These are phyloP conservation scores for Simalia tracyae DNA, from an alignment of 2,797 vertebrate genomes.

Conservation along the genomic window DNA sequence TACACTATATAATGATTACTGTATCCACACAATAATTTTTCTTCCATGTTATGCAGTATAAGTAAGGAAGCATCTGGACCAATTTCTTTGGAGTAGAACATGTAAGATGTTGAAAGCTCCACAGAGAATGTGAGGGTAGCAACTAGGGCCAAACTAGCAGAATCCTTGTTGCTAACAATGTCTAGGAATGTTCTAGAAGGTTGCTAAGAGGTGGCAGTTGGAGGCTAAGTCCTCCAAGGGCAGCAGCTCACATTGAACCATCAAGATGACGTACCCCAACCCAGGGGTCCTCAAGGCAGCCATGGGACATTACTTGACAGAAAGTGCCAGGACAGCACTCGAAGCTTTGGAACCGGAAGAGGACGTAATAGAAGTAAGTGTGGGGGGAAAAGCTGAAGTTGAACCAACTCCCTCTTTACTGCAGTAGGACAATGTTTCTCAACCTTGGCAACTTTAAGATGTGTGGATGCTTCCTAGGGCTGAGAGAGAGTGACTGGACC, in stretches of 20 bases:
- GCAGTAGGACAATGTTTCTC: neutral
- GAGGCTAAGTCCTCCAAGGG: neutral
- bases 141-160: neutral
- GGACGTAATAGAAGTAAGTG: neutral
- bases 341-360: slow-evolving; percentile 25
- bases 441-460: neutral
- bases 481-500: neutral
- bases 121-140: neutral
- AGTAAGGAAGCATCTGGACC: neutral
- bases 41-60: neutral
- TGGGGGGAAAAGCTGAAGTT: neutral
- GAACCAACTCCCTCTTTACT: neutral
- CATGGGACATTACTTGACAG: slow-evolving; percentile 27
- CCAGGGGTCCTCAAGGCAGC: slow-evolving; percentile 25
- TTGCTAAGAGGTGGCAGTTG: neutral
- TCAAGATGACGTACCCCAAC: slow-evolving; percentile 28
- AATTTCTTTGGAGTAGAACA: neutral
- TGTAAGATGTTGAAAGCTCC: neutral
- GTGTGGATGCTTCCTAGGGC: neutral
- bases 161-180: neutral
- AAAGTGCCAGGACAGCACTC: slow-evolving; percentile 3
- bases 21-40: neutral
- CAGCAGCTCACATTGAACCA: neutral
- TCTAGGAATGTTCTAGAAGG: slow-evolving; percentile 20
- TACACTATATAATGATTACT: neutral